Conservation (phyloP, 2,113 vertebrate genomes). For the Mionectes macconnelli region DNA sequence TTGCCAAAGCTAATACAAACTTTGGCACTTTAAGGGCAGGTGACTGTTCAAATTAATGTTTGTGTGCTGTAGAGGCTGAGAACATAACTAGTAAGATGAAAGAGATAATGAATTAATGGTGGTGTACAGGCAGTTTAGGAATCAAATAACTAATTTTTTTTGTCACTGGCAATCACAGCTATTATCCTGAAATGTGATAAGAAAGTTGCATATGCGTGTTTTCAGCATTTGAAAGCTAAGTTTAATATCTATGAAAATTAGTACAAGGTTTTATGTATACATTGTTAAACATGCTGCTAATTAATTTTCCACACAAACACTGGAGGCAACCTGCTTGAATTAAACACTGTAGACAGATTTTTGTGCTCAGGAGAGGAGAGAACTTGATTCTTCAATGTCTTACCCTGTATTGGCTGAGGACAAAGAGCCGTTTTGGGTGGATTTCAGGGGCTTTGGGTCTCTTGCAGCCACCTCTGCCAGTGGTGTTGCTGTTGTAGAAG, state of each 20-base stretch:
- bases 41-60: constrained; percentile 51
- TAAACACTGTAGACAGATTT: background rate
- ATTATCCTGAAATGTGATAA: background rate
- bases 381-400: background rate
- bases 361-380: background rate
- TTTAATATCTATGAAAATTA: constrained; percentile 45
- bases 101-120: constrained; percentile 42
- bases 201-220: background rate
- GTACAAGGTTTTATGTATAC: background rate
- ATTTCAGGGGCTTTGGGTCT: background rate
- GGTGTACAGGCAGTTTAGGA: constrained; percentile 25
- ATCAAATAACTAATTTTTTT: constrained; percentile 32
- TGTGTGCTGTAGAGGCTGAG: background rate
- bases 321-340: constrained; percentile 31
- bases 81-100: constrained; percentile 38
- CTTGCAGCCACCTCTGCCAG: background rate
- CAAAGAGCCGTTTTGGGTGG: background rate
- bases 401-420: background rate
- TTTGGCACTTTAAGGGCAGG: constrained; percentile 48
- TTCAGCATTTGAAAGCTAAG: constrained; percentile 29
- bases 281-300: constrained; percentile 54
- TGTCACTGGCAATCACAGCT: constrained; percentile 14
- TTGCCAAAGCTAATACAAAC: constrained; percentile 5
- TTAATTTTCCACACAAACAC: constrained; percentile 37
- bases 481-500: background rate